phyloP scores from a whole-genome alignment of 1,140 invertebrate genomes.

The Camponotus vicinus region DNA sequence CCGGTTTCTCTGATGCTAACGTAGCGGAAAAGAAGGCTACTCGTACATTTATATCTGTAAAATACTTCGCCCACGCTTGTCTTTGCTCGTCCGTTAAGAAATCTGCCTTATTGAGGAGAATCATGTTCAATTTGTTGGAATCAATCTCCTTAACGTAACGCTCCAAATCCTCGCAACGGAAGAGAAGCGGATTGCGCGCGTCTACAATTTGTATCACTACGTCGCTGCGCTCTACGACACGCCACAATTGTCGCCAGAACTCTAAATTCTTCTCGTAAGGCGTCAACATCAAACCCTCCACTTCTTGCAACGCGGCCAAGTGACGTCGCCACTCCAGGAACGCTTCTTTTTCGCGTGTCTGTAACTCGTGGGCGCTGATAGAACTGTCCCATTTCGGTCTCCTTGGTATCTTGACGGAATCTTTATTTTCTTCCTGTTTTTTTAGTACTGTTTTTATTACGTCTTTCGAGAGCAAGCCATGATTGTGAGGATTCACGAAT shows the following conservation, averaged over 20 bases:
- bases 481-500: slow-evolving; percentile 89
- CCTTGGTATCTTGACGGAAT: slow-evolving; percentile 92
- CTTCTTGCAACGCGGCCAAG: slow-evolving; percentile 93
- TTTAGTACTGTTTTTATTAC: slow-evolving; percentile 88
- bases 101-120: slow-evolving; percentile 99
- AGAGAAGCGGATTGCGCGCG: slow-evolving; percentile 98
- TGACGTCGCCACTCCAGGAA: slow-evolving; percentile 96
- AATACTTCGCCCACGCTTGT: slow-evolving; percentile 95
- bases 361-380: slow-evolving; percentile 92
- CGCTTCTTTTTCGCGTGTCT: slow-evolving; percentile 91
- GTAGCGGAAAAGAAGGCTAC: slow-evolving; percentile 95
- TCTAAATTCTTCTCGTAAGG: slow-evolving; percentile 99
- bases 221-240: slow-evolving; percentile 98
- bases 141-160: slow-evolving; percentile 96
- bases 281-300: slow-evolving; percentile 94
- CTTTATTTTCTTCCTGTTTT: slow-evolving; percentile 89
- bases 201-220: slow-evolving; percentile 98
- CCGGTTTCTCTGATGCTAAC: slow-evolving; percentile 86
- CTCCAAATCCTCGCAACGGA: slow-evolving; percentile 97
- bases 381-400: slow-evolving; percentile 93
- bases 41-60: slow-evolving; percentile 89
- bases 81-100: slow-evolving; percentile 94
- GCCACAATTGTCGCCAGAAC: slow-evolving; percentile 99
- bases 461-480: slow-evolving; percentile 89
- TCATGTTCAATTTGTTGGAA: slow-evolving; percentile 91